Base-by-base conservation (phyloP, 2,797 vertebrate species). In the Aphelocoma californica region DNA sequence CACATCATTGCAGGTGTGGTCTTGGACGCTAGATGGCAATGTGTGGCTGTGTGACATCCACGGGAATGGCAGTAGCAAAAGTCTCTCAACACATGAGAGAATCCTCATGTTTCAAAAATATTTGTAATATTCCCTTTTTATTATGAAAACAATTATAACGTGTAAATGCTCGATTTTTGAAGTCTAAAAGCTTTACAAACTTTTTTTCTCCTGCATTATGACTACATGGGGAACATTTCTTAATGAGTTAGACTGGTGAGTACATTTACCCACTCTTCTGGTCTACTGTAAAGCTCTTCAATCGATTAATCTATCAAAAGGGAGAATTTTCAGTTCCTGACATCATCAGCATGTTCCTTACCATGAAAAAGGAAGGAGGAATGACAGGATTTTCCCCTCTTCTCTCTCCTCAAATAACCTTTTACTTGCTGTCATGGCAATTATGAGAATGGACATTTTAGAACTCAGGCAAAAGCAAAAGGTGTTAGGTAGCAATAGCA, bases 21-120 rank as follows among this genome's bases (percentile, higher is more conserved):
- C 54, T 18, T 3, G 12, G 70, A 38, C 97, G 23, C 92, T 91
- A 97, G 97, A 90, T 95, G 97, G 95, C 96, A 94, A 57, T 97
- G 88, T 95, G 36, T 51, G 91, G 81, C 94, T 75, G 90, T 6
- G 18, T 57, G 81, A 72, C 62, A 10, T 6, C 9, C 44, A 5
- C 15, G 9, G 14, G 17, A 66, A 1, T 3, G 47, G 28, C 73
- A 16, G 64, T 5, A 79, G 70, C n/a, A 1, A 26, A 48, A 40
- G 50, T 45, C 79, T n/a, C 36, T 26, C 40, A 9, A 4, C 47
- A 6, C 26, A 14, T 26, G 61, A 57, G 85, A 75, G 57, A 85
- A 69, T 87, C 71, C 64, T 80, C 69, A 18, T 74, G 67, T 86
- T 96, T 92, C 86, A 87, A 83, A 96, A 95, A 91, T 89, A 90